Base-by-base conservation (phyloP, 2,797 vertebrate genomes). In the Paguma larvata region DNA sequence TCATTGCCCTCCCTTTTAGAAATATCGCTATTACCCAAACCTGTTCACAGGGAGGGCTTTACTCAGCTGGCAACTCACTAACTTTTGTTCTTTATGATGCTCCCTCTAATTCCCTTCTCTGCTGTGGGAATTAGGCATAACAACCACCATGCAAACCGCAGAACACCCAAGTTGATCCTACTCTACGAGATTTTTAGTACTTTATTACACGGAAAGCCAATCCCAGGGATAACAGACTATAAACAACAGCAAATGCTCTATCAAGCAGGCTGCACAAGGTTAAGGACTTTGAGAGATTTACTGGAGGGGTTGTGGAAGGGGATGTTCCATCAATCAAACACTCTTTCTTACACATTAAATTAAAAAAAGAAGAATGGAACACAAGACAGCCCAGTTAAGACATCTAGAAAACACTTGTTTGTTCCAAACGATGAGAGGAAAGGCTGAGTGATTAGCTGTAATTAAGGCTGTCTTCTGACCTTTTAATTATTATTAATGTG, bases 101-200 rank as follows among this genome's bases (percentile, higher is more conserved):
- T 98, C 98, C 98, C 98, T 98, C 97, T 97, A 97, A 98, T 98
- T 98, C 99, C 98, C 99, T 94, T 98, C 98, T 98, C 98, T 98
- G 98, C 99, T 99, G 98, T 98, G 99, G 99, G 99, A 99, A 99
- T 99, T 99, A 99, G 98, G 99, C 99, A 99, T 99, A 99, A 99
- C 99, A 98, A 99, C 99, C 99, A 98, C 98, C 98, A 98, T 92
- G 98, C 98, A 99, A 97, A 99, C 99, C 98, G 89, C 97, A 98
- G 99, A 99, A 99, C 99, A 99, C 99, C 99, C 99, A 99, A 98
- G 99, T 99, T 98, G 99, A 98, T 98, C 97, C 98, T 97, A 90
- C 95, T 99, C 98, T 80, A 96, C 38, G 98, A 97, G 98, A 98
- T 97, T 98, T 98, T 98, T 97, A 98, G 98, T 98, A 91, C 98